Evolutionary conservation across 2,113 vertebrate species (phyloP).

Genomic region (Crotalus helleri): DNA sequence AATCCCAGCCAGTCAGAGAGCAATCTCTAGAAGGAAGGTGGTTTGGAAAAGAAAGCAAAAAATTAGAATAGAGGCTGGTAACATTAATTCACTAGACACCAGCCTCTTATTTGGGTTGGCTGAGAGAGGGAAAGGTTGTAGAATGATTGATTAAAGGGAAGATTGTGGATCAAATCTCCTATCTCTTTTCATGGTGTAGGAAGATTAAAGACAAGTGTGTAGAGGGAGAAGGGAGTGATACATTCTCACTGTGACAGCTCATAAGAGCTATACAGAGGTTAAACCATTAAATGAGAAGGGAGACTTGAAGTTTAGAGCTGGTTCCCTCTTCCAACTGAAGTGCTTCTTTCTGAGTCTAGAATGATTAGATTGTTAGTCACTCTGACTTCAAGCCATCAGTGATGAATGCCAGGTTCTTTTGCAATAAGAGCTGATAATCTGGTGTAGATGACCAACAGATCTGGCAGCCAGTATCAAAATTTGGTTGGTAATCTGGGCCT

Average conservation of each 20-base stretch:
- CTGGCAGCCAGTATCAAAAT: background rate
- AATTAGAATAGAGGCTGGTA: background rate
- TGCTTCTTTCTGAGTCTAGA: background rate
- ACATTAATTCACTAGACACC: background rate
- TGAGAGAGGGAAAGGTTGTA: background rate
- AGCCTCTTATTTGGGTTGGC: background rate
- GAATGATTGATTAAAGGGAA: background rate
- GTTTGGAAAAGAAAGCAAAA: background rate
- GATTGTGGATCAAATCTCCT: background rate
- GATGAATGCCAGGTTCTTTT: background rate
- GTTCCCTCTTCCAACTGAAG: background rate
- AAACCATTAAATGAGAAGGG: background rate
- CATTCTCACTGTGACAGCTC: background rate
- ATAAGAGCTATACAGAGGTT: background rate
- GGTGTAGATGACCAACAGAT: background rate
- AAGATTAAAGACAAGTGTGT: background rate
- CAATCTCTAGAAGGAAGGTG: background rate
- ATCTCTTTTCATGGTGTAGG: background rate
- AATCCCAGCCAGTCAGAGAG: background rate
- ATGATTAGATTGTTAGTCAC: background rate
- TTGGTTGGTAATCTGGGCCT: background rate
- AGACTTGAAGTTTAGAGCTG: background rate
- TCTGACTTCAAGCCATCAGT: background rate
- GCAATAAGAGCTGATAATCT: background rate
- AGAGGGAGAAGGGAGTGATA: background rate